These are phyloP conservation scores for Aphodius sticticus DNA, from an alignment of 2,888 invertebrate genomes.

Conservation along the genomic window DNA sequence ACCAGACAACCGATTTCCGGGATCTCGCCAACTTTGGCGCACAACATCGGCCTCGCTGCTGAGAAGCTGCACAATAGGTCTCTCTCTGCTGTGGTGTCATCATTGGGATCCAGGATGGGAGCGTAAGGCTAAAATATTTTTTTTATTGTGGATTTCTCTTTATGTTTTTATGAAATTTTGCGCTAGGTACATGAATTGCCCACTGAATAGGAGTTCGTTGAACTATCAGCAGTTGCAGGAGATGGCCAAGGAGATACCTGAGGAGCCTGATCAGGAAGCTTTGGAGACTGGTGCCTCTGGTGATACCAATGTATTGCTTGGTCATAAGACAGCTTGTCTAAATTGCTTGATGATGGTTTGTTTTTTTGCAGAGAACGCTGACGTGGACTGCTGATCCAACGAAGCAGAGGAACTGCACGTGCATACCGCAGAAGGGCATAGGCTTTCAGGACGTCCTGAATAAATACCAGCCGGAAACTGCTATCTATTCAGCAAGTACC, in stretches of 20 bases:
- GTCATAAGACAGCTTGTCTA: neutral
- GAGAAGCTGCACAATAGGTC: slow-evolving; percentile 53
- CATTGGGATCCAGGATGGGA: slow-evolving; percentile 51
- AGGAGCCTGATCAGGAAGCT: slow-evolving; percentile 49
- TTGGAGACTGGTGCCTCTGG: slow-evolving; percentile 33
- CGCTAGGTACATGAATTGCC: slow-evolving; percentile 48
- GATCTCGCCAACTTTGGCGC: slow-evolving; percentile 58
- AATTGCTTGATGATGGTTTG: neutral
- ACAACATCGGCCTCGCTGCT: slow-evolving; percentile 59
- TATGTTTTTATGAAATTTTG: slow-evolving; percentile 6
- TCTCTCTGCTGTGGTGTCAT: slow-evolving; percentile 53
- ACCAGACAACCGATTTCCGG: slow-evolving; percentile 53
- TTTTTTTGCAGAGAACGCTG: slow-evolving; percentile 25
- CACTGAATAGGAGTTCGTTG: slow-evolving; percentile 50
- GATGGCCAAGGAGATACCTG: slow-evolving; percentile 55
- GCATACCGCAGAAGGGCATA: slow-evolving; percentile 49
- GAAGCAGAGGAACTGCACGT: slow-evolving; percentile 53
- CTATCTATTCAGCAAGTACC: slow-evolving; percentile 34
- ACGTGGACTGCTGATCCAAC: slow-evolving; percentile 47
- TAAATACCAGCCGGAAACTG: slow-evolving; percentile 37
- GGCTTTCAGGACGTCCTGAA: slow-evolving; percentile 54
- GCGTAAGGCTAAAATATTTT: slow-evolving; percentile 39
- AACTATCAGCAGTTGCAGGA: slow-evolving; percentile 58
- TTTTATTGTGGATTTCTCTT: no score
- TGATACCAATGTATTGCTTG: slow-evolving; percentile 34